phyloP scores from a whole-genome alignment of 2,888 invertebrate genomes.

The Agrotis clavis region DNA sequence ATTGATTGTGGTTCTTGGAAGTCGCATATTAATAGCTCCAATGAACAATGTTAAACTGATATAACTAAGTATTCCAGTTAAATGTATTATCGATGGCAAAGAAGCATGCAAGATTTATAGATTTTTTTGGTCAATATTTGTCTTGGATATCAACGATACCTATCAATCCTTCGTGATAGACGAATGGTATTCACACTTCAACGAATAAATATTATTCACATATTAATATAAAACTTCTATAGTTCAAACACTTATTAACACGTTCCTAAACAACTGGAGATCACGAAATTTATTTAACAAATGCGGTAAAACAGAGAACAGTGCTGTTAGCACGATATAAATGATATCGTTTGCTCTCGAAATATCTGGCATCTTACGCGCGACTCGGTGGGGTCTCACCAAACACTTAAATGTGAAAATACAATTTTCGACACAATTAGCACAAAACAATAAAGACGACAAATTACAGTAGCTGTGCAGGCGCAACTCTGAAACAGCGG shows the following conservation, averaged over 20 bases:
- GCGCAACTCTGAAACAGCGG: conserved; percentile 73
- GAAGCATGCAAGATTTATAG: conserved; percentile 31
- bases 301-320: conserved; percentile 73
- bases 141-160: conserved; percentile 42
- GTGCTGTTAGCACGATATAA: conserved; percentile 68
- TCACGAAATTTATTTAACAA: conserved; percentile 76
- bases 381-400: conserved; percentile 51
- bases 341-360: conserved; percentile 71
- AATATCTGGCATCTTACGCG: conserved; percentile 75
- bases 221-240: conserved; percentile 32
- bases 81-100: conserved; percentile 32
- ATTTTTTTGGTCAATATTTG: conserved; percentile 47
- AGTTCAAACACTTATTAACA: conserved; percentile 77
- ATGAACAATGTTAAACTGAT: conserved; percentile 15
- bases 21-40: conserved; percentile 32
- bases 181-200: conserved; percentile 40
- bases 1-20: conserved; percentile 51
- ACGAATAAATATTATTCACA: conserved; percentile 35
- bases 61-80: conserved; percentile 23
- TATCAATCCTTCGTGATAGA: conserved; percentile 41
- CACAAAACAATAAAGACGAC: conserved; percentile 72
- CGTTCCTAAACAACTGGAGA: conserved; percentile 76
- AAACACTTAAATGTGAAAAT: conserved; percentile 57
- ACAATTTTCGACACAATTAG: conserved; percentile 64
- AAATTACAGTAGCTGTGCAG: conserved; percentile 70